Evolutionary conservation across 2,113 vertebrate genomes (phyloP), one percentile per base, ranked within the genome.

Genomic region (Odontophorus gujanensis): DNA sequence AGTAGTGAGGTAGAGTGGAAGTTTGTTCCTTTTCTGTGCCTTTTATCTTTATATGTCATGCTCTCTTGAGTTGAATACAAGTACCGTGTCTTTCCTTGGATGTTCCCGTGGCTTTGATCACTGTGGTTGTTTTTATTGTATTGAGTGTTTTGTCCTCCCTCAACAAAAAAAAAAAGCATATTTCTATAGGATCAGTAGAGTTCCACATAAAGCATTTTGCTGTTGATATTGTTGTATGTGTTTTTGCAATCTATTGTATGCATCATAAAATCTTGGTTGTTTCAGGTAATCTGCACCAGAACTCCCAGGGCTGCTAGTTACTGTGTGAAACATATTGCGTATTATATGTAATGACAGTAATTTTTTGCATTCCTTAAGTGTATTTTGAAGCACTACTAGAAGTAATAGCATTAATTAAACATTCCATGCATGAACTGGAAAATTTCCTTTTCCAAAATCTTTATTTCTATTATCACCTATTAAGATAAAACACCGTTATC

Each of bases 331-430:
- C 42, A 2, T 79, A 59, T 65, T 73, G 47, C 30, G 18, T 50
- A 14, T 62, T 57, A 20, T 83, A 22, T 92, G 2, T 92, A 65
- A 76, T 91, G 81, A 67, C 38, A 63, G 32, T 81, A 69, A 24
- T 75, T 94, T 28, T 28, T 68, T 89, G 17, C 72, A 26, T 76
- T 89, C 14, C 25, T 75, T 4, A 0, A 66, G 20, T 61, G 81
- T 84, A 67, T 92, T 87, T 92, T 89, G 63, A 84, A 90, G 48
- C 84, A 18, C 67, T 76, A 14, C 72, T 90, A 43, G n/a, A 85
- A 82, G 72, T 85, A 85, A 73, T 43, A 83, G 40, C 40, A 85
- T 87, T 82, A 79, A 89, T 91, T 68, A 90, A 87, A 82, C 58
- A 72, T n/a, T 36, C 20, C 13, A 7, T 57, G 43, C 21, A 9